Conservation (phyloP, 1,140 invertebrate species). For the Daktulosphaira vitifoliae region DNA sequence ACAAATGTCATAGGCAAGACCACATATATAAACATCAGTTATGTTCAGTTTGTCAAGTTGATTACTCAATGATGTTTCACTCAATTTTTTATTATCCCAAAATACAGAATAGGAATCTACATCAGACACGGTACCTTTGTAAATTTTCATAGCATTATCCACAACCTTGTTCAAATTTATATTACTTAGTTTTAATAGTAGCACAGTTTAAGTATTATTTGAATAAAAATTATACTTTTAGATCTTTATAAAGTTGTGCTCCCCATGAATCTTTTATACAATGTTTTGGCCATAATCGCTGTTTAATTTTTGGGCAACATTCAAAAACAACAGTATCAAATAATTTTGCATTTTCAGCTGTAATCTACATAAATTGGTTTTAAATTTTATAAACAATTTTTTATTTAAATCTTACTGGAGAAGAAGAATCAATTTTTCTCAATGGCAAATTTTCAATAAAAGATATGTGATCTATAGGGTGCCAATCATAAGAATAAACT, state of each 20-base stretch:
- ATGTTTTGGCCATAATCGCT: slow-evolving; percentile 88
- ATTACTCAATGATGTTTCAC: slow-evolving; percentile 72
- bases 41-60: slow-evolving; percentile 69
- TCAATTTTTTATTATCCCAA: slow-evolving; percentile 90
- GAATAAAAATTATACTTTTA: slow-evolving; percentile 55
- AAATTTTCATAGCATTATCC: slow-evolving; percentile 69
- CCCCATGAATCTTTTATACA: slow-evolving; percentile 94
- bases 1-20: slow-evolving; percentile 92
- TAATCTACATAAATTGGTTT: slow-evolving; percentile 34
- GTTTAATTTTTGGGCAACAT: slow-evolving; percentile 69
- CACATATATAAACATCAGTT: slow-evolving; percentile 91
- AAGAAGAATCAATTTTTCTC: slow-evolving; percentile 58
- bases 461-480: slow-evolving; percentile 91
- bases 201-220: too few relatives aligned
- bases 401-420: slow-evolving; percentile 50
- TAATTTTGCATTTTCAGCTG: slow-evolving; percentile 61
- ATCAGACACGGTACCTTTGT: slow-evolving; percentile 89
- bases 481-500: slow-evolving; percentile 97
- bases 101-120: slow-evolving; percentile 97
- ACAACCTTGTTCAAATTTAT: slow-evolving; percentile 47
- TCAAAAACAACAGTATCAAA: slow-evolving; percentile 89
- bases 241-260: slow-evolving; percentile 80
- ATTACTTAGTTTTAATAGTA: too few relatives aligned
- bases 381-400: not conserved
- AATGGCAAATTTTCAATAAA: slow-evolving; percentile 84